Base-by-base conservation (phyloP, 2,888 invertebrate species). In the Machimus atricapillus region DNA sequence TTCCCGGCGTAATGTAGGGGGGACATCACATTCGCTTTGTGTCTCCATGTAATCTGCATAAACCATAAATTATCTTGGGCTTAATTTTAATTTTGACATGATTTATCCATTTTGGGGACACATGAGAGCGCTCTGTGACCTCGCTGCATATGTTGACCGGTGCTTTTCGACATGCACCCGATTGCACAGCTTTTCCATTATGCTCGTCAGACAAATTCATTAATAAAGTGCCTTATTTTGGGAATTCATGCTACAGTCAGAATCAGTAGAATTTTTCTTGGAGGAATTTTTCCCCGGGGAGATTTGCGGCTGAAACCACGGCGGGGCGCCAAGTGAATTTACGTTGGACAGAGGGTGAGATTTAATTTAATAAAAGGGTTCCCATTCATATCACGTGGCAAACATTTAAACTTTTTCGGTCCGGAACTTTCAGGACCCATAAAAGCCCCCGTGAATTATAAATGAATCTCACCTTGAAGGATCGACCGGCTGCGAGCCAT, bases 361-460 rank as follows among this genome's bases (percentile, higher is more conserved):
- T 79, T 79, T 79, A 79, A 79, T 79, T 79, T 79, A 79, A 79
- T 79, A 79, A 79, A 79, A 79, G 79, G 79, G 79, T 79, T 79
- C 9, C 52, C 46, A 79, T 79, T 79, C 79, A 79, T 79, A 79
- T 79, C 79, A 79, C 79, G 79, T 79, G 79, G 79, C 52, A 79
- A 52, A 79, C 79, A 79, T 79, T 79, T 79, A 79, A 79, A 79
- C 79, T 79, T 79, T 79, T 79, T 79, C 52, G n/a, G 27, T 16
- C 52, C 27, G 52, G 31, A 79, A 79, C 52, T 46, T 79, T 79
- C 31, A 52, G 31, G 27, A 14, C 79, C 79, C 79, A 79, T 79
- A 79, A 79, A 79, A 79, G 56, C 52, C 31, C 52, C n/a, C 31
- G 31, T 79, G 79, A 79, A 79, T 79, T 52, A 79, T 27, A 31